phyloP scores from a whole-genome alignment of 2,888 invertebrate species.

The Lithosia quadra region DNA sequence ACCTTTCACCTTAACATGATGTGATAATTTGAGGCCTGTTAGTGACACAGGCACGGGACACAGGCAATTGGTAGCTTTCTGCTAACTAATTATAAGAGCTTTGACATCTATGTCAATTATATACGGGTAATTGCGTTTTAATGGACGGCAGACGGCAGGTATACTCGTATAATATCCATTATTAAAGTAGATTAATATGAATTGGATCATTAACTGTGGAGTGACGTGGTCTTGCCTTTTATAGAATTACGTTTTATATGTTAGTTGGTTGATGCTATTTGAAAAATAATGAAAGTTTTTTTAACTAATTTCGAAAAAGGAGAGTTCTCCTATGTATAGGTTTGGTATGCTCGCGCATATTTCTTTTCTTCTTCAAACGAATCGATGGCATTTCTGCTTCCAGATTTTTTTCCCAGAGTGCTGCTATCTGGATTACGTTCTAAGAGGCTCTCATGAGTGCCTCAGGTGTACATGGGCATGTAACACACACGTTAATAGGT shows the following conservation, averaged over 20 bases:
- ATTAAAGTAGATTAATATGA: conserved; percentile 31
- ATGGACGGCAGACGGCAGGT: conserved; percentile 31
- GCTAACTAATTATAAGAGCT: conserved; percentile 38
- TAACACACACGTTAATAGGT: too few relatives aligned
- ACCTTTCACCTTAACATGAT: conserved; percentile 8
- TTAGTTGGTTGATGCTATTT: background rate
- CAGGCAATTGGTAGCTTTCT: conserved; percentile 28
- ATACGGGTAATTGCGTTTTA: conserved; percentile 46
- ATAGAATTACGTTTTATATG: background rate
- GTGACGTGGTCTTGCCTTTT: conserved; percentile 6
- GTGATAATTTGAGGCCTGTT: conserved; percentile 26
- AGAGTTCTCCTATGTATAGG: too few relatives aligned
- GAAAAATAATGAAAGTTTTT: background rate
- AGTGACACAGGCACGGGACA: conserved; percentile 25
- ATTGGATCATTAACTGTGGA: conserved; percentile 16
- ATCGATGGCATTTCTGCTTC: too few relatives aligned
- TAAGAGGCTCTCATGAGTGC: too few relatives aligned
- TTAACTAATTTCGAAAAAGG: too few relatives aligned
- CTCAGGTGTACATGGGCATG: too few relatives aligned
- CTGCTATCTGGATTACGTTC: too few relatives aligned
- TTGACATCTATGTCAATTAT: conserved; percentile 40
- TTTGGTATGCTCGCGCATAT: too few relatives aligned
- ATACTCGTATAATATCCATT: conserved; percentile 18
- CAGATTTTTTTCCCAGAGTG: too few relatives aligned
- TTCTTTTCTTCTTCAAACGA: too few relatives aligned